Percentiles rank a stretch among this genome's conserved stretches.
Conservation (phyloP, 1,140 invertebrate genomes). For the Phenacoccus solenopsis region DNA sequence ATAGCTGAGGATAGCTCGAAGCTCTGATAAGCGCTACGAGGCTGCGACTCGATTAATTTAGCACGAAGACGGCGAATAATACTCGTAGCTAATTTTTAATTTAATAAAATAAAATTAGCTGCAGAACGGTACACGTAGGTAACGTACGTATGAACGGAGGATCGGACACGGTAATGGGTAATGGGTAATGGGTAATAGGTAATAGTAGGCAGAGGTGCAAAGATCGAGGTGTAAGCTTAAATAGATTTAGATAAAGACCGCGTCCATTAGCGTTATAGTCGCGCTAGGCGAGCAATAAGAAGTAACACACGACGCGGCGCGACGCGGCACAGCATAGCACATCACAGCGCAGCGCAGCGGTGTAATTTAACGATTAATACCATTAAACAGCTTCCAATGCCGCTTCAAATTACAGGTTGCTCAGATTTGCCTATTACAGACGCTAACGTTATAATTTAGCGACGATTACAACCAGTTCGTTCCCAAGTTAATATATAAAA, state of each 20-base stretch:
- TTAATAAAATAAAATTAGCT: background rate
- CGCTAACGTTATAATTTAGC: background rate
- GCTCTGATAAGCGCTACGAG: too few relatives aligned
- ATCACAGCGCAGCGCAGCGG: too few relatives aligned
- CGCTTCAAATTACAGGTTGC: background rate
- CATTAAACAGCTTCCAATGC: background rate
- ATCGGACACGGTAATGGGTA: background rate
- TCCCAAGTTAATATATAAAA: background rate
- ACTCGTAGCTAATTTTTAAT: too few relatives aligned
- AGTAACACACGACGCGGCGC: background rate
- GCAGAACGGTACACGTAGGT: too few relatives aligned
- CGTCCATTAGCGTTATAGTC: background rate
- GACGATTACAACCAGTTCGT: slow-evolving; percentile 1
- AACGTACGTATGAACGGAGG: too few relatives aligned
- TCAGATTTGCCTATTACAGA: background rate
- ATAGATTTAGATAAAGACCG: background rate
- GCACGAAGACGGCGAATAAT: too few relatives aligned
- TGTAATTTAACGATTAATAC: slow-evolving; percentile 3
- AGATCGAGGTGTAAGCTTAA: background rate
- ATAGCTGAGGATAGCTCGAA: too few relatives aligned
- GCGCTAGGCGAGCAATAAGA: background rate
- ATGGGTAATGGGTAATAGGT: background rate
- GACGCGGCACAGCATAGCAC: too few relatives aligned
- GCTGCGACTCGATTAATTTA: too few relatives aligned
- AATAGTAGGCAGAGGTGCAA: too few relatives aligned